A percentile compares a stretch with the other conserved stretches of the same genome.
phyloP scores from a whole-genome alignment of 2,888 invertebrate genomes.

The Selenia dentaria region DNA sequence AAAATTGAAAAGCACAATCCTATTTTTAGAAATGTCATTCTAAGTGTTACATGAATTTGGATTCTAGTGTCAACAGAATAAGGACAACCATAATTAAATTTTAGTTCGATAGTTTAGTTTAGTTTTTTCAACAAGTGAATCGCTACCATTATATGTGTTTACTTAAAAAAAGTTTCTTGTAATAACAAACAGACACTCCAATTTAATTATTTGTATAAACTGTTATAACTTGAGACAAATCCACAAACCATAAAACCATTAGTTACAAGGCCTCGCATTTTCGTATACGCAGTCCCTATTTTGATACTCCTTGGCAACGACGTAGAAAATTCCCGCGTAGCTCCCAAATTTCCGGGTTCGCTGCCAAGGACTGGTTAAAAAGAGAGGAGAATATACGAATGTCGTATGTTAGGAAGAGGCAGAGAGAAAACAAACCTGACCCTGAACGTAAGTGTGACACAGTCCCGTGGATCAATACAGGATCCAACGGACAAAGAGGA shows the following conservation, averaged over 20 bases:
- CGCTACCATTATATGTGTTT: too few species aligned
- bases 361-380: conserved; percentile 46
- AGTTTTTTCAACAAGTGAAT: too few species aligned
- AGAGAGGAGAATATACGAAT: conserved; percentile 33
- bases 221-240: too few species aligned
- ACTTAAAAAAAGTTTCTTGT: too few species aligned
- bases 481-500: conserved; percentile 22
- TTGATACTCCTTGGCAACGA: conserved; percentile 15
- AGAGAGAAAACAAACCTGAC: conserved; percentile 58
- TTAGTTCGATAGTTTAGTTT: too few species aligned
- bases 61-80: too few species aligned
- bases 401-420: conserved; percentile 40
- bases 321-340: conserved; percentile 26
- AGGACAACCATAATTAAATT: too few species aligned
- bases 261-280: conserved; percentile 1
- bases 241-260: background rate
- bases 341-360: conserved; percentile 40
- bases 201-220: too few species aligned
- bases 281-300: conserved; percentile 8
- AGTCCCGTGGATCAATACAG: conserved; percentile 58
- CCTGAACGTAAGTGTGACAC: conserved; percentile 60
- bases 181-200: too few species aligned
- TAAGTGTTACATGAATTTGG: too few species aligned
- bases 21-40: too few species aligned
- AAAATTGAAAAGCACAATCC: too few species aligned